phyloP scores from a whole-genome alignment of 2,113 vertebrate species.

The Lagopus leucura region DNA sequence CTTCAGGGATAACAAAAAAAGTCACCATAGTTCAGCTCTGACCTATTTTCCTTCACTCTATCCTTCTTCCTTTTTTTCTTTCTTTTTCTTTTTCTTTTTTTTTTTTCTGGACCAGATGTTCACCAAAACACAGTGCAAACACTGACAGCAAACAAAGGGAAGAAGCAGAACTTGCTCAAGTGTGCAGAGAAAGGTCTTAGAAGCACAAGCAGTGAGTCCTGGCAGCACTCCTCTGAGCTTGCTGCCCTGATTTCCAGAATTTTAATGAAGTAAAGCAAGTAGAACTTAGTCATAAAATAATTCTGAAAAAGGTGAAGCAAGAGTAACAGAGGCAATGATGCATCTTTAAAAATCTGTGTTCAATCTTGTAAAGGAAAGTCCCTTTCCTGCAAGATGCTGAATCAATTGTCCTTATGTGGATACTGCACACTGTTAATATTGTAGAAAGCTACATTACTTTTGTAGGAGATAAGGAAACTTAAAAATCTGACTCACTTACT shows the following conservation, averaged over 20 bases:
- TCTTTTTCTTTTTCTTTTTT: not conserved
- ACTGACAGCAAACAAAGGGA: not conserved
- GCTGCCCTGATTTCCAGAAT: not conserved
- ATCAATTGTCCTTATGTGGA: not conserved
- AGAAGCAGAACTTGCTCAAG: not conserved
- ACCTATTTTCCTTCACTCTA: not conserved
- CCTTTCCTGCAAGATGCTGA: not conserved
- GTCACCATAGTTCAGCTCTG: not conserved
- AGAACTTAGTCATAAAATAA: not conserved
- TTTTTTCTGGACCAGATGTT: not conserved
- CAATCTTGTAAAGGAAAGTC: not conserved
- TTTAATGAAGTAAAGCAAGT: not conserved
- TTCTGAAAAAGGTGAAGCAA: constrained; percentile 9
- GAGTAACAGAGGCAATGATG: not conserved
- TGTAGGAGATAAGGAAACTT: not conserved
- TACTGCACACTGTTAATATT: not conserved
- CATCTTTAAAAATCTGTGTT: not conserved
- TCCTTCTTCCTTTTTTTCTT: not conserved
- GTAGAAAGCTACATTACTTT: not conserved
- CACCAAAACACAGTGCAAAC: not conserved
- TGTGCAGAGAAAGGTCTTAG: not conserved
- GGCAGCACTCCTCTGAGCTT: not conserved
- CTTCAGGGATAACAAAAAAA: not conserved
- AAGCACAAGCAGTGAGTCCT: not conserved
- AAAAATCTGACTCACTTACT: not conserved